Conservation (phyloP, 2,113 vertebrate species). For the Leiothrix lutea region DNA sequence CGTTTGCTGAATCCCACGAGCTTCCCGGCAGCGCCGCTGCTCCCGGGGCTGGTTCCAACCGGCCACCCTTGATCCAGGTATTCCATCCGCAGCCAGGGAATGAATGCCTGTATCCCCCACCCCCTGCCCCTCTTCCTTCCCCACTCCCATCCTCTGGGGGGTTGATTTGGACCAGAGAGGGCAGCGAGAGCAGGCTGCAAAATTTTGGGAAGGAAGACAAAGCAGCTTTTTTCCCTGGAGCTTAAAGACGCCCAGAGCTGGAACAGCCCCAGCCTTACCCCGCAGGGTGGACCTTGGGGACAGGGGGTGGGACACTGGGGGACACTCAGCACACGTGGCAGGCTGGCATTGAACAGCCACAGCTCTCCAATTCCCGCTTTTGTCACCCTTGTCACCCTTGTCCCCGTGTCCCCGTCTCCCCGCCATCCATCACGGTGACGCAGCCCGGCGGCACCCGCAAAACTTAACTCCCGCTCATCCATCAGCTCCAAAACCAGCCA, state of each 20-base stretch:
- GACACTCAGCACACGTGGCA: rapidly evolving
- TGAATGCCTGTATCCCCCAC: background rate
- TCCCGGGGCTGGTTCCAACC: background rate
- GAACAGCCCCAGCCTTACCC: background rate
- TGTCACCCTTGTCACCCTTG: background rate
- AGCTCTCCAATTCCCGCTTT: rapidly evolving
- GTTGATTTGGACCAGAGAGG: background rate
- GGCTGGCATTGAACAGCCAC: background rate
- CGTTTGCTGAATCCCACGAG: background rate
- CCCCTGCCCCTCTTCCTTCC: background rate
- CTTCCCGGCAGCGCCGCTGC: background rate
- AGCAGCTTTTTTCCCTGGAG: background rate
- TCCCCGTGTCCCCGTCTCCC: background rate
- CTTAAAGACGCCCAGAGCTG: background rate
- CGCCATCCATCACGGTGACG: rapidly evolving
- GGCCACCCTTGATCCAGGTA: background rate
- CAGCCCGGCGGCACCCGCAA: background rate
- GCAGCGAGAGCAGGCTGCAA: background rate
- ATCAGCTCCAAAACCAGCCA: rapidly evolving
- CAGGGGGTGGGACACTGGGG: background rate
- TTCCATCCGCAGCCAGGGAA: background rate
- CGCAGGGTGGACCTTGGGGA: background rate
- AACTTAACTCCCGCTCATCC: background rate
- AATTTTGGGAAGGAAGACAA: background rate
- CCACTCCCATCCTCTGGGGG: background rate